phyloP scores from a whole-genome alignment of 2,797 vertebrate species.

The Cygnus olor region DNA sequence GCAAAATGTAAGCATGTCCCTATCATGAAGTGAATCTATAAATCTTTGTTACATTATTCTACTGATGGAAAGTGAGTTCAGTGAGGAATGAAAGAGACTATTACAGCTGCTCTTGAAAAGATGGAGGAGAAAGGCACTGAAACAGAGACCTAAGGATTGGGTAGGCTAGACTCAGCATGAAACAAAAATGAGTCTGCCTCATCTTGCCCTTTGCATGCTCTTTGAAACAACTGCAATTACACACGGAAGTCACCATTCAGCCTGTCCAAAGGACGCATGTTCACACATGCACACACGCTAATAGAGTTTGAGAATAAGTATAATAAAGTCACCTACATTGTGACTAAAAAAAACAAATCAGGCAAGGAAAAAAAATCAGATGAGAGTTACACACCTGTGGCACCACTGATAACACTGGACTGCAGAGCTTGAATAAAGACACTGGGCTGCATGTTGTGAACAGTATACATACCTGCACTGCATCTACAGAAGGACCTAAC shows the following conservation, averaged over 20 bases:
- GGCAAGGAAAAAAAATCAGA: neutral
- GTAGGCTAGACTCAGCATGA: neutral
- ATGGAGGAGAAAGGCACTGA: neutral
- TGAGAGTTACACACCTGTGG: neutral
- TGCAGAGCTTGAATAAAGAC: neutral
- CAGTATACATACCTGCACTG: neutral
- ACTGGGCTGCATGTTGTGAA: neutral
- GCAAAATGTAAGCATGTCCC: neutral
- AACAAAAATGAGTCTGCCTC: neutral
- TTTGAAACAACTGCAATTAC: neutral
- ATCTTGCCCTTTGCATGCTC: neutral
- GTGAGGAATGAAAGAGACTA: slow-evolving; percentile 31
- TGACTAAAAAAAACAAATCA: neutral
- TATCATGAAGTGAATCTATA: slow-evolving; percentile 37
- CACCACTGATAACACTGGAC: neutral
- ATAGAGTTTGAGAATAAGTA: neutral
- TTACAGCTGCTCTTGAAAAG: slow-evolving; percentile 1
- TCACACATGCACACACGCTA: accelerated
- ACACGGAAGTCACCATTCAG: neutral
- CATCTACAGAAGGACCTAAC: neutral
- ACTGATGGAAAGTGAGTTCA: slow-evolving; percentile 9
- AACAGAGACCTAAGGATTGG: neutral
- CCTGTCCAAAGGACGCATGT: accelerated
- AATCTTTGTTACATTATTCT: slow-evolving; percentile 25
- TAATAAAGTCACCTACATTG: neutral